Base-by-base conservation (phyloP, 2,113 vertebrate species). In the Daubentonia madagascariensis region DNA sequence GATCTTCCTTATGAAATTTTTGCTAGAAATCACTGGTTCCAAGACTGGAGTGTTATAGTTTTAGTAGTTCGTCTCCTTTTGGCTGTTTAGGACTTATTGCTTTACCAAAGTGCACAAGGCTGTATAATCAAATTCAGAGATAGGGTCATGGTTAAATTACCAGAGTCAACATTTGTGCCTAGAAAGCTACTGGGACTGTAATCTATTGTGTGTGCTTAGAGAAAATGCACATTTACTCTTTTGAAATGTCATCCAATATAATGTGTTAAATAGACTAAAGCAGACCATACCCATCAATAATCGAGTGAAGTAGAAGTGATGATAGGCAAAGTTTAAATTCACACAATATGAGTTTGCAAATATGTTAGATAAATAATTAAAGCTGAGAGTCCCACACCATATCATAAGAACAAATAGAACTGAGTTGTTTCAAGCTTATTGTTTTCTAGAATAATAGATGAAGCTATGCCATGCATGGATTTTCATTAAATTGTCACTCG, bases 231-330 rank as follows among this genome's bases (percentile, higher is more conserved):
- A 96, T 85, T 96, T 97, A 85, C 65, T 80, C 72, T 85, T 94
- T 88, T 78, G 52, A 93, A 95, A 98, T 96, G 72, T 95, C 92
- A 97, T 75, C 80, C 75, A 92, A 37, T 94, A 89, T 67, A 93
- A 63, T 85, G 87, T 95, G 72, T 50, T 94, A 88, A 92, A 22
- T 45, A 93, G 80, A 93, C 59, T 95, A 87, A 80, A 78, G 13
- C 23, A 73, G 85, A 80, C 52, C 32, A 68, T 76, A 67, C 2
- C 89, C 70, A 76, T 84, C 70, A 95, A 57, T 90, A 85, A 96
- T 40, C 40, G 43, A 92, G 12, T 73, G 76, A 88, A 97, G 40
- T n/a, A 20, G 70, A 25, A 96, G 8, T 48, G 43, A 87, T 88
- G 35, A 76, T 59, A 76, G 81, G 43, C 90, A 92, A 96, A 78